Percentiles rank a stretch among this genome's conserved stretches.
These are phyloP conservation scores for Lophotis ruficrista DNA, from an alignment of 2,113 vertebrate species.

Conservation along the genomic window DNA sequence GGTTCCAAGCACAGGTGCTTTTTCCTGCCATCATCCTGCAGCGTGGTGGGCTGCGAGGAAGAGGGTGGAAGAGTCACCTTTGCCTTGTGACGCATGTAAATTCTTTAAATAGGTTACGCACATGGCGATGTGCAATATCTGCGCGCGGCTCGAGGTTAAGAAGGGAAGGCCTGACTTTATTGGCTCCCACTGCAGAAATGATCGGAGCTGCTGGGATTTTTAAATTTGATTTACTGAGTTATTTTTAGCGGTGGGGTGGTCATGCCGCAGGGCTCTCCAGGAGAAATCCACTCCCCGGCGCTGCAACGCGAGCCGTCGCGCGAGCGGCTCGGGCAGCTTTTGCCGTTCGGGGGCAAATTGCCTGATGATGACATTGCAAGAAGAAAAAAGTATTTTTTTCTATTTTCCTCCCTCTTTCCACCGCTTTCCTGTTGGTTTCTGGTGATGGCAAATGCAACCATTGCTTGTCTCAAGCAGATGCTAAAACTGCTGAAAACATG, in stretches of 20 bases:
- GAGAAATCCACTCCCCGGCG: neutral
- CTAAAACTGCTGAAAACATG: neutral
- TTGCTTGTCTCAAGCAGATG: neutral
- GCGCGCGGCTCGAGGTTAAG: neutral
- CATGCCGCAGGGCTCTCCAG: constrained; percentile 1
- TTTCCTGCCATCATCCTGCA: neutral
- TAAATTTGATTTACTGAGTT: constrained; percentile 20
- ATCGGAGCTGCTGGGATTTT: constrained; percentile 22
- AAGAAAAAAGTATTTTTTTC: neutral
- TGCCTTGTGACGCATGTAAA: constrained; percentile 41
- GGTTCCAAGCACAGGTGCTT: constrained; percentile 25
- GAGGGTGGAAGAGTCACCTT: constrained; percentile 36
- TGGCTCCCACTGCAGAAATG: constrained; percentile 39
- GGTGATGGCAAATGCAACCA: neutral
- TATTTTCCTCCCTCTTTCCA: neutral
- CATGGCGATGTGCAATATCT: constrained; percentile 49
- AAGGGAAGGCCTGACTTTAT: constrained; percentile 52
- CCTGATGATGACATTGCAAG: neutral
- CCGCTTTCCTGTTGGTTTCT: neutral
- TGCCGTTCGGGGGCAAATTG: neutral
- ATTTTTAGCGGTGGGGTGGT: constrained; percentile 57
- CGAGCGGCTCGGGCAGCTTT: neutral
- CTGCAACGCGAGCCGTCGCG: neutral
- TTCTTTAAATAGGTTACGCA: constrained; percentile 57
- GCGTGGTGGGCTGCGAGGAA: constrained; percentile 17